A percentile compares a stretch with the other conserved stretches of the same genome.
These are phyloP conservation scores for Columba janthina DNA, from an alignment of 2,113 vertebrate species.

Conservation along the genomic window DNA sequence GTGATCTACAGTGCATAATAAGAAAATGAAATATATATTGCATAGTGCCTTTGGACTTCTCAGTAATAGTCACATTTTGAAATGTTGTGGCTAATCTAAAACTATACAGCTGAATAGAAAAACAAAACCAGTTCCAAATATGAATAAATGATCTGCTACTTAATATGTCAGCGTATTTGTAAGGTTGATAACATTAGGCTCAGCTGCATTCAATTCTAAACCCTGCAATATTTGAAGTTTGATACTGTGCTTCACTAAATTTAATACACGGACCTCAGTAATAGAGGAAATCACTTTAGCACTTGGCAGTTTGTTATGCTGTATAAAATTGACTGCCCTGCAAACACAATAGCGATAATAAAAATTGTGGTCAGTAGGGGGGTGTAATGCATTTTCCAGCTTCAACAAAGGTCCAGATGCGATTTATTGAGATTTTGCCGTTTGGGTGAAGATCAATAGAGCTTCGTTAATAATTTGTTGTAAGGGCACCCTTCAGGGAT, in stretches of 20 bases:
- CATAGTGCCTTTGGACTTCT: background rate
- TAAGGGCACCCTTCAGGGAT: conserved; percentile 69
- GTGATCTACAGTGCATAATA: conserved; percentile 19
- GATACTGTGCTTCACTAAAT: conserved; percentile 82
- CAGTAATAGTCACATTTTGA: conserved; percentile 36
- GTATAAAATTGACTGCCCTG: conserved; percentile 82
- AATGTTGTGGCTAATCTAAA: conserved; percentile 66
- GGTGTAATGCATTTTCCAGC: conserved; percentile 78
- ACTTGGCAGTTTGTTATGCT: conserved; percentile 81
- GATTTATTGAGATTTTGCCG: conserved; percentile 81
- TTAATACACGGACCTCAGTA: conserved; percentile 80
- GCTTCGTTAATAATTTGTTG: conserved; percentile 79
- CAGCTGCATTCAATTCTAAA: conserved; percentile 77
- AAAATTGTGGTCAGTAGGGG: conserved; percentile 80
- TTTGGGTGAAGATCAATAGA: conserved; percentile 83
- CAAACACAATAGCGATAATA: conserved; percentile 82
- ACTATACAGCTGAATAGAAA: conserved; percentile 58
- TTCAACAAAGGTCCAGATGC: conserved; percentile 78
- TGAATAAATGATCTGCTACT: conserved; percentile 81
- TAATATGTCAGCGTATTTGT: conserved; percentile 83
- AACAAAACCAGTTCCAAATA: conserved; percentile 73
- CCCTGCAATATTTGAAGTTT: conserved; percentile 81
- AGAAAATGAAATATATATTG: background rate
- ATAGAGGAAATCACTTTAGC: conserved; percentile 84
- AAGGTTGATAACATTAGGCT: conserved; percentile 80